Base-by-base conservation (phyloP, 2,113 vertebrate species). In the Ploceus nigricollis region DNA sequence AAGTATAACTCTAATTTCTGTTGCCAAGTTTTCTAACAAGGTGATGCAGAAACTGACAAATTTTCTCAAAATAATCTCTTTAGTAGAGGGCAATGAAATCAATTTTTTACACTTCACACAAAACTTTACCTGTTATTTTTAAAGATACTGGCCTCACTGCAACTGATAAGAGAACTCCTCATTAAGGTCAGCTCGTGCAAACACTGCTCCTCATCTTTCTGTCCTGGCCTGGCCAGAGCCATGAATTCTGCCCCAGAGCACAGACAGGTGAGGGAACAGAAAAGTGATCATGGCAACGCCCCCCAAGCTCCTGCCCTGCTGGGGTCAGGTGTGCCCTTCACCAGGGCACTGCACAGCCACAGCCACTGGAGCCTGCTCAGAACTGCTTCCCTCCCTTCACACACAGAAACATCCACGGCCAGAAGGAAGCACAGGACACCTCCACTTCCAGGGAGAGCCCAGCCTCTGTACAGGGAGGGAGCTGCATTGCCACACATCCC, bases 381-480 rank as follows among this genome's bases (percentile, higher is more conserved):
- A 30, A 10, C 47, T 28, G 53, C 73, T 56, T 27, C 56, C 42
- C 58, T 24, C 6, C 58, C 16, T 10, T 3, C 85, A 28, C n/a
- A 6, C 16, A 13, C 9, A 27, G 13, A 1, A 35, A 23, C 6
- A 13, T 0, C 40, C 69, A 7, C 0, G 13, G 50, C 35, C 58
- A 2, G 0, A 2, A 10, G 0, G 2, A 35, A 12, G 0, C 1
- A 10, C 39, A 31, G 42, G 13, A 15, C 73, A 39, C 0, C 28
- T 11, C 37, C 64, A 23, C 15, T 11, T 3, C 1, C 35, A 2
- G 48, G 1, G 50, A 9, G 24, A 54, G 37, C 7, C 54, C 37
- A 6, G 17, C 42, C 22, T 12, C 7, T 18, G 33, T 0, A 4
- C 44, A 4, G 19, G 31, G n/a, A 79, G 39, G n/a, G 39, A 15